Evolutionary conservation across 64 coral and sea anemone genomes (phyloP), one percentile per base, ranked within the genome.

Genomic region (Platygyra sinensis): DNA sequence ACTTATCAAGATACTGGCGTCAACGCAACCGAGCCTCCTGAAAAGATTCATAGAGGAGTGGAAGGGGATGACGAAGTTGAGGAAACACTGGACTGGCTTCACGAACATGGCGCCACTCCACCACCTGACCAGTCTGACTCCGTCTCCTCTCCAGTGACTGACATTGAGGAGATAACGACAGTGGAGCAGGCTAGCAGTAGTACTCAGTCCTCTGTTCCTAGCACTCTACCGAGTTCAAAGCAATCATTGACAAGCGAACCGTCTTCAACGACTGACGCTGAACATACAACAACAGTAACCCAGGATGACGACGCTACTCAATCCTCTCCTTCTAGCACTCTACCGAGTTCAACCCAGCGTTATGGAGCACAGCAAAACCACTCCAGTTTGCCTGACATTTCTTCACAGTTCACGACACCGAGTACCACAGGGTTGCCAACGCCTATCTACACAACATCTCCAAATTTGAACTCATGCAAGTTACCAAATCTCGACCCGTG

Each of bases 401-500:
- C 78, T 10, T 31, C 78, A 2, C 28, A 12, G 10, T 7, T n/a
- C 28, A 46, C 28, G 15, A 17, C 50, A 28, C 30, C 16, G 10
- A 60, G 46, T 15, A 63, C 87, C 28, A 79, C 33, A 78, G 33
- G 60, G 2, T 32, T 9, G 32, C 72, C 72, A 76, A 89, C 79
- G 30, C 64, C 22, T 67, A 29, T 77, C 8, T 74, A 72, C 78
- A 73, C 89, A 33, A 7, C 79, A 60, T 1, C 78, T 10, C 52
- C 51, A 55, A 54, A 63, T 52, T 46, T 28, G 32, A 55, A 89
- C 22, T 29, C 89, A 18, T 98, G 95, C 60, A 98, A 98, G 52
- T 78, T 98, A 55, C 95, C 95, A 19, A 83, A 77, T 33, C 52
- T 98, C 27, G 73, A 98, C 54, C 92, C 95, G n/a, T 94, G 89